These are phyloP conservation scores for Nomada goodeniana DNA, from an alignment of 2,888 invertebrate species.

Conservation along the genomic window DNA sequence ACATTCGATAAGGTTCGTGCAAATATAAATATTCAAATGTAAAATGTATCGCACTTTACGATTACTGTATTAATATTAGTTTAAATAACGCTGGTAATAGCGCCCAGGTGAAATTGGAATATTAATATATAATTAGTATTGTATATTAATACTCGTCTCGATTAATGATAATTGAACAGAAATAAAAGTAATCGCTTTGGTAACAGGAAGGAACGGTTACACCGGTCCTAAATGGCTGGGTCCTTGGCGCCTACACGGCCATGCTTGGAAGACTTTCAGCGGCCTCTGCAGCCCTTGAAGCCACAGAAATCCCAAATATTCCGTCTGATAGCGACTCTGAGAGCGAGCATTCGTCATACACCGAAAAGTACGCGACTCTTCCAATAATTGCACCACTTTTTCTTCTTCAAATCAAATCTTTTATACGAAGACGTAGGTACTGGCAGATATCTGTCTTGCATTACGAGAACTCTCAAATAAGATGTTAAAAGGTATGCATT, in stretches of 20 bases:
- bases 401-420: background rate
- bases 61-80: no score
- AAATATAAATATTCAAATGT: background rate
- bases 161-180: background rate
- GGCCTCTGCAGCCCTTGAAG: slow-evolving; percentile 79
- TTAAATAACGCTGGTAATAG: background rate
- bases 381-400: background rate
- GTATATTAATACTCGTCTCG: background rate
- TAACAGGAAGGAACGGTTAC: slow-evolving; percentile 78
- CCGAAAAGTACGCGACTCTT: slow-evolving; percentile 72
- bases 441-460: background rate
- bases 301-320: slow-evolving; percentile 78
- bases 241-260: slow-evolving; percentile 81
- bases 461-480: background rate
- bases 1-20: slow-evolving; percentile 78
- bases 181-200: background rate
- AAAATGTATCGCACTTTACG: background rate
- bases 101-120: no score
- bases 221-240: slow-evolving; percentile 82
- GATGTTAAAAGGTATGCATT: no score
- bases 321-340: slow-evolving; percentile 82
- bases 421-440: slow-evolving; percentile 10
- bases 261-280: slow-evolving; percentile 82
- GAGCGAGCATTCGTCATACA: slow-evolving; percentile 81
- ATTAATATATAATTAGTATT: background rate